These are phyloP conservation scores for Drosophila nigromelanica DNA, from an alignment of 1,140 invertebrate species.

Conservation along the genomic window DNA sequence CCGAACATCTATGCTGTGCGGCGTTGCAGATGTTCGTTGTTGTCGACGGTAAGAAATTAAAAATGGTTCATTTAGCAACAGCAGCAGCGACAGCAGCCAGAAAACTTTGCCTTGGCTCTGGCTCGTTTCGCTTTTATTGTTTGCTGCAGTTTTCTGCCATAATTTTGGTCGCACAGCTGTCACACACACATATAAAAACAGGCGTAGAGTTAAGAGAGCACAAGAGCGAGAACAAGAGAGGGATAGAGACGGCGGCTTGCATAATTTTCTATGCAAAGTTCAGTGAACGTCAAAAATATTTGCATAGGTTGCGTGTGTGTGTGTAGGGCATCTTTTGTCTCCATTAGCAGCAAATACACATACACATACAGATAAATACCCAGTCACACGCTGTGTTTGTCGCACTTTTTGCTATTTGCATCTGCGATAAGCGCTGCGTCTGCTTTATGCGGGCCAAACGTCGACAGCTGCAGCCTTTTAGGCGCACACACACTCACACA, in stretches of 20 bases:
- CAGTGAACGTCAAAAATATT: conserved; percentile 83
- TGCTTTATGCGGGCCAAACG: conserved; percentile 77
- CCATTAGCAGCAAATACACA: conserved; percentile 47
- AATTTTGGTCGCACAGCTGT: conserved; percentile 82
- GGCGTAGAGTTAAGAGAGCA: conserved; percentile 21
- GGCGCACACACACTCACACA: conserved; percentile 35
- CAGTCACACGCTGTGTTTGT: conserved; percentile 39
- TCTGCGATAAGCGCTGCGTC: conserved; percentile 73
- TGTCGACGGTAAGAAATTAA: conserved; percentile 57
- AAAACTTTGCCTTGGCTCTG: conserved; percentile 59
- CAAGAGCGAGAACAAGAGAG: conserved; percentile 17
- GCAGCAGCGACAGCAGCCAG: conserved; percentile 45
- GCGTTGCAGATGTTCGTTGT: conserved; percentile 74
- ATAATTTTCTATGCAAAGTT: conserved; percentile 82
- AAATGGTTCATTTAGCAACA: conserved; percentile 53
- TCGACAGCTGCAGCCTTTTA: conserved; percentile 69
- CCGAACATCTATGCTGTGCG: conserved; percentile 7
- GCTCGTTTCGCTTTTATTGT: conserved; percentile 72
- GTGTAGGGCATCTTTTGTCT: conserved; percentile 60
- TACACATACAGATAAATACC: conserved; percentile 14
- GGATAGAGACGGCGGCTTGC: conserved; percentile 55
- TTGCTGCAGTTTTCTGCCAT: conserved; percentile 64
- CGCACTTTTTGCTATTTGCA: conserved; percentile 65
- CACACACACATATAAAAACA: conserved; percentile 45
- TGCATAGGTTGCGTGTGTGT: conserved; percentile 63